Conservation (phyloP, 2,113 vertebrate species). For the Sterrhoptilus dennistouni region DNA sequence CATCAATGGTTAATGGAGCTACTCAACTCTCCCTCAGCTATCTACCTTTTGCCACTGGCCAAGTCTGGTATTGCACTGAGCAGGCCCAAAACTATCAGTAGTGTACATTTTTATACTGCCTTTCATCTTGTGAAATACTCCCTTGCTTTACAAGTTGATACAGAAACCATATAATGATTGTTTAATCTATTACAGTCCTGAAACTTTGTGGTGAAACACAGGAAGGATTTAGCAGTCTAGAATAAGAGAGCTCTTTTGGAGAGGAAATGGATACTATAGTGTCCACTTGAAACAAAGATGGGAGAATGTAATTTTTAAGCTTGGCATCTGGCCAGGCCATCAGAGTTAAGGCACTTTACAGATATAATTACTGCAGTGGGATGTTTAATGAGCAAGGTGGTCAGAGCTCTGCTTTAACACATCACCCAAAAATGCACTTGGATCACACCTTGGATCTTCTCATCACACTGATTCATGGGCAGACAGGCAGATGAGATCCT, state of each 20-base stretch:
- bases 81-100: background rate
- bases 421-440: background rate
- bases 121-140: slow-evolving; percentile 24
- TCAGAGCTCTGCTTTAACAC: background rate
- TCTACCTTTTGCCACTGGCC: slow-evolving; percentile 3
- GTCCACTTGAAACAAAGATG: background rate
- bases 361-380: background rate
- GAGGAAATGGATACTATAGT: background rate
- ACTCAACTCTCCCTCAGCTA: background rate
- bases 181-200: background rate
- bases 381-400: background rate
- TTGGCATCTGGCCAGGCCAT: background rate
- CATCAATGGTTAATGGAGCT: background rate
- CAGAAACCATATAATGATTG: background rate
- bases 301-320: background rate
- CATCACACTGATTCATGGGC: background rate
- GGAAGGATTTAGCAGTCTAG: background rate
- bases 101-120: background rate
- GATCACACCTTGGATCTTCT: background rate
- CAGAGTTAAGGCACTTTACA: background rate
- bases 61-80: background rate
- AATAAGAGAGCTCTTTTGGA: background rate
- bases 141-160: slow-evolving; percentile 3
- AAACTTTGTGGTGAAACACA: background rate
- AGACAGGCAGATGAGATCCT: background rate